phyloP scores from a whole-genome alignment of 2,888 invertebrate genomes.

The Galeruca laticollis region DNA sequence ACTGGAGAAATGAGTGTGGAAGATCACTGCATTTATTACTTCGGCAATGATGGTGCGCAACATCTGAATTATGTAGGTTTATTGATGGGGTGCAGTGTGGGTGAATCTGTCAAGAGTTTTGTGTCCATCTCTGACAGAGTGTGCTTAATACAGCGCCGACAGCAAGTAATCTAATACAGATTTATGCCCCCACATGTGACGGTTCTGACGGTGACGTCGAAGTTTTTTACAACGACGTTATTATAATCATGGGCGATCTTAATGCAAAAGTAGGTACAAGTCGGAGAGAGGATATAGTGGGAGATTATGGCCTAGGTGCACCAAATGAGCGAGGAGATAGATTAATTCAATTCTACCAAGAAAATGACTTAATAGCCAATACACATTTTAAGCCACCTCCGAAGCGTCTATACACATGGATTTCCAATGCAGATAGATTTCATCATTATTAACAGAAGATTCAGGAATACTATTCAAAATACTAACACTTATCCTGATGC shows the following conservation, averaged over 20 bases:
- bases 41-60: constrained; percentile 29
- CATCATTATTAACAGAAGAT: background rate
- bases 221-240: constrained; percentile 14
- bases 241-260: too few species aligned
- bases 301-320: too few species aligned
- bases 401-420: constrained; percentile 13
- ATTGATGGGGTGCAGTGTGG: constrained; percentile 8
- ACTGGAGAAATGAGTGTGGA: too few species aligned
- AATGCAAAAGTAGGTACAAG: too few species aligned
- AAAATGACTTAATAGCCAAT: too few species aligned
- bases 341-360: background rate
- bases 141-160: too few species aligned
- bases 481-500: background rate
- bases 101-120: background rate
- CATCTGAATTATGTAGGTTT: constrained; percentile 27
- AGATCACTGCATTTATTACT: too few species aligned
- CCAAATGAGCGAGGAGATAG: too few species aligned
- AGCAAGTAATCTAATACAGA: too few species aligned
- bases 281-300: background rate
- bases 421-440: constrained; percentile 10
- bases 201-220: background rate
- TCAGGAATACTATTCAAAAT: background rate
- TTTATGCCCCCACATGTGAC: too few species aligned
- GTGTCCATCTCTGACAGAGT: too few species aligned
- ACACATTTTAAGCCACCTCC: too few species aligned